Evolutionary conservation across 2,113 vertebrate genomes (phyloP), one percentile per base, ranked within the genome.

Genomic region (Eptesicus fuscus): DNA sequence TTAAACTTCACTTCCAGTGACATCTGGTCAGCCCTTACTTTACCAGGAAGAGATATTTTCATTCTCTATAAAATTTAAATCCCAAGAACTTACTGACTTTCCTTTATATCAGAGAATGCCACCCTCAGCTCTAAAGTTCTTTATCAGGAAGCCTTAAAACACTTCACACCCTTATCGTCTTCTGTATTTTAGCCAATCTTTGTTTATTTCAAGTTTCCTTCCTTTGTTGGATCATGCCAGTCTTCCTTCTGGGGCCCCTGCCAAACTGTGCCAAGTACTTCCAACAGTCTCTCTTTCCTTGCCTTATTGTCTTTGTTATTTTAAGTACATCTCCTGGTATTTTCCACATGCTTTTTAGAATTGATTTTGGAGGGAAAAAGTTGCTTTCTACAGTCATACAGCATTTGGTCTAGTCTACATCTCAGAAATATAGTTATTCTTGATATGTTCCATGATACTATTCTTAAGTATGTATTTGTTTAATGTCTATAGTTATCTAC

Each of bases 131-230:
- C 51, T 85, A 51, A 80, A 73, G 25, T 51, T 92, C 61, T 93
- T 96, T 94, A 96, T 94, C 95, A 80, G 18, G 80, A 85, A 94
- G 59, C 80, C 70, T 47, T 78, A 77, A 67, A 96, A 74, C 65
- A 88, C 82, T 96, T 97, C 88, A 96, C 87, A 93, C 95, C 47
- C 92, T 92, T 18, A 65, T 90, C 56, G 70, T 92, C 76, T 87
- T 78, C 42, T 95, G 71, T 90, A 20, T 84, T 65, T 88, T 53
- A 74, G 92, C 88, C 97, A 95, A 59, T 93, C 94, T 95, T 79
- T 97, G 96, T 96, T 95, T 94, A 95, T 93, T 95, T 95, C 85
- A 90, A 51, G 67, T 95, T 95, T 96, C 95, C 96, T 97, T 94
- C 95, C 84, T 95, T 90, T 84, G 77, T 79, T 96, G 67, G 18